Evolutionary conservation across 2,888 invertebrate species (phyloP), one percentile per base, ranked within the genome.

Genomic region (Cybosia mesomella): DNA sequence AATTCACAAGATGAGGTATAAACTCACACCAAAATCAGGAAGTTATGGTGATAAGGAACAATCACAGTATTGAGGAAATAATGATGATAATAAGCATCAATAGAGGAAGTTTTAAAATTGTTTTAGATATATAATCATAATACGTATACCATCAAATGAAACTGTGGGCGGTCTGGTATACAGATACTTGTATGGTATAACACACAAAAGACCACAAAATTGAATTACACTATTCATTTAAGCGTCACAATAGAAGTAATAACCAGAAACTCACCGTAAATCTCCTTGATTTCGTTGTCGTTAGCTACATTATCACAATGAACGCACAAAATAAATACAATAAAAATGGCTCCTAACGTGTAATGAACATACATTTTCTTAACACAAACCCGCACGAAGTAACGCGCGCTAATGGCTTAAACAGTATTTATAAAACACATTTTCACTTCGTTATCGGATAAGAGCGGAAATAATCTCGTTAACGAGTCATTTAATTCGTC

Each of bases 251-350:
- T 67, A 64, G 53, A 43, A 68, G 72, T 59, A 72, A 67, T 58
- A 75, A 58, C 58, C 72, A 36, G 22, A 71, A 77, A 91, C 95
- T 94, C 69, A 95, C 95, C 93, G 85, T 92, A 91, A 91, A 94
- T 92, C 89, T 91, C 89, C 87, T 88, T 90, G 85, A 89, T 89
- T 93, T 94, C 94, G 93, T 94, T 94, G 93, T 94, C 92, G 88
- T 89, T 92, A 84, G 85, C 91, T 87, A 89, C 90, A 92, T 90
- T 94, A 92, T 93, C 94, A 94, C 95, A 94, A 93, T 94, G 92
- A 92, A 93, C 94, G 90, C 93, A 92, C 91, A 94, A 94, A 93
- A 95, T 94, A 93, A 93, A 95, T 92, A 94, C 89, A 92, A 92
- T 90, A 93, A 95, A 95, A 95, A 95, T 95, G 95, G 95, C 95